A percentile compares a stretch with the other conserved stretches of the same genome.
Conservation (phyloP, 2,888 invertebrate species). For the Harpagoxenus sublaevis region DNA sequence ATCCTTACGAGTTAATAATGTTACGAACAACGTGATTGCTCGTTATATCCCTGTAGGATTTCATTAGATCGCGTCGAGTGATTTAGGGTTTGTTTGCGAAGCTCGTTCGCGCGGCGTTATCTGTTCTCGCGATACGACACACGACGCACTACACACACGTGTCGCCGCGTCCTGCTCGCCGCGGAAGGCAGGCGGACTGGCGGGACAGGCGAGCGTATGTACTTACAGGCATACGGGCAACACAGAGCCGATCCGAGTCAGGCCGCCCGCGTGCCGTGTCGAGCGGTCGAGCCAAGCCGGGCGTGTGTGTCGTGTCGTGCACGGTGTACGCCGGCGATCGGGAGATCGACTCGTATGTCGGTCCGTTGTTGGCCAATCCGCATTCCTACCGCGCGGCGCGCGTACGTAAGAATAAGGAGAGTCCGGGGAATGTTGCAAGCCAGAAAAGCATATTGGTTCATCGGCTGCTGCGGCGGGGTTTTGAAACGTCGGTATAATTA, state of each 20-base stretch:
- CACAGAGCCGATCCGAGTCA: slow-evolving; percentile 1
- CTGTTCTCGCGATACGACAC: slow-evolving; percentile 48
- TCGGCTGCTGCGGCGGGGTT: slow-evolving; percentile 80
- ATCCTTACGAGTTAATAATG: not conserved
- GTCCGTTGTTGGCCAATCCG: slow-evolving; percentile 81
- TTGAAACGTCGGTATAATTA: slow-evolving; percentile 84
- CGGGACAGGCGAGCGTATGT: not conserved
- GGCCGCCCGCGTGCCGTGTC: not conserved
- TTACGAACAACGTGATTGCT: not conserved
- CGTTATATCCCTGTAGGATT: not conserved
- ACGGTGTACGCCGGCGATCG: slow-evolving; percentile 28
- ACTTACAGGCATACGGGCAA: not conserved
- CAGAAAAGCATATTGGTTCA: slow-evolving; percentile 85
- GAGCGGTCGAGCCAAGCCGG: slow-evolving; percentile 45
- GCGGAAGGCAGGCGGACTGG: slow-evolving; percentile 10
- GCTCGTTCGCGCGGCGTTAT: slow-evolving; percentile 62
- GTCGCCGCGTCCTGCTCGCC: slow-evolving; percentile 28
- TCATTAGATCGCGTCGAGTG: slow-evolving; percentile 41
- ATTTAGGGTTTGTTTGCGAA: slow-evolving; percentile 68
- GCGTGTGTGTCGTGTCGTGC: slow-evolving; percentile 43
- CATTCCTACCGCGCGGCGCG: slow-evolving; percentile 81
- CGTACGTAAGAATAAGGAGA: slow-evolving; percentile 69
- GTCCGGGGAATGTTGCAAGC: slow-evolving; percentile 80
- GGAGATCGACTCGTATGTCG: slow-evolving; percentile 65
- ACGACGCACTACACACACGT: slow-evolving; percentile 66